Percentiles rank a stretch among this genome's conserved stretches.
Evolutionary conservation across 2,113 vertebrate genomes (phyloP).

Genomic region (Castor canadensis): DNA sequence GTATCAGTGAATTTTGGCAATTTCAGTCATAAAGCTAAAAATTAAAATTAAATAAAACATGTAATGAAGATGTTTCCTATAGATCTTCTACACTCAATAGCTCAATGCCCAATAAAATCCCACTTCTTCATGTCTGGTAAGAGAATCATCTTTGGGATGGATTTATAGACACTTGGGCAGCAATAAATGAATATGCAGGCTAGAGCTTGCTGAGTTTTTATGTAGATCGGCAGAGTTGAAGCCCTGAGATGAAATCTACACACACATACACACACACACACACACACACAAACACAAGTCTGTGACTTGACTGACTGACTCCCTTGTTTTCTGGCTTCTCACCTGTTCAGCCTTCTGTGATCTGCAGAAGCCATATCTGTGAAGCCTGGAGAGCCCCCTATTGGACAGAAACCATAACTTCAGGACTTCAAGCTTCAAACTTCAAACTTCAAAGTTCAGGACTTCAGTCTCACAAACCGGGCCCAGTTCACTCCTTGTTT

Average conservation of each 20-base stretch:
- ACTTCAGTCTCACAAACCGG: background rate
- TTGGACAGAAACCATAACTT: background rate
- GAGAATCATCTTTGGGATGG: background rate
- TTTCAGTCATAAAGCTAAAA: background rate
- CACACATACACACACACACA: background rate
- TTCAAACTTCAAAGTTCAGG: too few relatives aligned
- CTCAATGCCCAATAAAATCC: background rate
- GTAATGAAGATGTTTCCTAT: background rate
- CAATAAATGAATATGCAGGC: background rate
- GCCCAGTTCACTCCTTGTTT: background rate
- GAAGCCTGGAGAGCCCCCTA: background rate
- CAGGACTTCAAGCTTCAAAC: fast-evolving
- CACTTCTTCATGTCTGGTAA: background rate
- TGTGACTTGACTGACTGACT: too few relatives aligned
- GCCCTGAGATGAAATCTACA: background rate
- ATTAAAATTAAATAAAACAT: background rate
- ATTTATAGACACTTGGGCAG: background rate
- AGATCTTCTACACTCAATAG: background rate
- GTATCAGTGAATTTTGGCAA: background rate
- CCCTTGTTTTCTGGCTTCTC: too few relatives aligned
- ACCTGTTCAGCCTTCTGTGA: too few relatives aligned
- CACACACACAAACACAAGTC: too few relatives aligned
- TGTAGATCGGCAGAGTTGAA: background rate
- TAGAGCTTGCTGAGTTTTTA: background rate
- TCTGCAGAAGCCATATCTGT: background rate